Evolutionary conservation across 2,113 vertebrate species (phyloP).

Genomic region (Oncorhynchus keta): DNA sequence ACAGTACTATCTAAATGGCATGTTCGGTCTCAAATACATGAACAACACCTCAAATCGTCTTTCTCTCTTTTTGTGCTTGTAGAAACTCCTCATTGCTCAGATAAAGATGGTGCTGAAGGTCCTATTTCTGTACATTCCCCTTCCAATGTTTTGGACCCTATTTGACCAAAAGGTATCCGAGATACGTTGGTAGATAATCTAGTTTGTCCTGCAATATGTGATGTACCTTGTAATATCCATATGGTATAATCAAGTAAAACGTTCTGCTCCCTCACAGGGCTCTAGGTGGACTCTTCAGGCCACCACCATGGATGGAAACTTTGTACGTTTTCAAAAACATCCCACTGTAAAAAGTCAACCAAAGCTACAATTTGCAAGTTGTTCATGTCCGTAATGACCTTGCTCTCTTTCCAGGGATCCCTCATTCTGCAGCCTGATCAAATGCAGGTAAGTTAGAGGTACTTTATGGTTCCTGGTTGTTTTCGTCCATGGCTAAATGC

Average conservation of each 20-base stretch:
- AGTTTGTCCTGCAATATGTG: background rate
- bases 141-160: constrained; percentile 97
- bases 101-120: constrained; percentile 92
- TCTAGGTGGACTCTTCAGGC: constrained; percentile 96
- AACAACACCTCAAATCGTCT: background rate
- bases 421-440: constrained; percentile 89
- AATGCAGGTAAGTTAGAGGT: constrained; percentile 83
- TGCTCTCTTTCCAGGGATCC: constrained; percentile 70
- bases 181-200: background rate
- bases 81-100: constrained; percentile 90
- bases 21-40: background rate
- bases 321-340: constrained; percentile 77
- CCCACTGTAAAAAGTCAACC: background rate
- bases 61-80: constrained; percentile 29
- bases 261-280: constrained; percentile 70
- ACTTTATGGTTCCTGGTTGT: background rate
- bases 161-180: constrained; percentile 94
- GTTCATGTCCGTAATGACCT: constrained; percentile 3
- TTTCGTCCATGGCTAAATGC: background rate
- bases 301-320: constrained; percentile 85
- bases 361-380: background rate
- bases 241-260: background rate
- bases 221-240: background rate
- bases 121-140: constrained; percentile 90
- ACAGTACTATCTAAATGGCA: background rate